Conservation (phyloP, 2,797 vertebrate genomes). For the Acrossocheilus fasciatus region DNA sequence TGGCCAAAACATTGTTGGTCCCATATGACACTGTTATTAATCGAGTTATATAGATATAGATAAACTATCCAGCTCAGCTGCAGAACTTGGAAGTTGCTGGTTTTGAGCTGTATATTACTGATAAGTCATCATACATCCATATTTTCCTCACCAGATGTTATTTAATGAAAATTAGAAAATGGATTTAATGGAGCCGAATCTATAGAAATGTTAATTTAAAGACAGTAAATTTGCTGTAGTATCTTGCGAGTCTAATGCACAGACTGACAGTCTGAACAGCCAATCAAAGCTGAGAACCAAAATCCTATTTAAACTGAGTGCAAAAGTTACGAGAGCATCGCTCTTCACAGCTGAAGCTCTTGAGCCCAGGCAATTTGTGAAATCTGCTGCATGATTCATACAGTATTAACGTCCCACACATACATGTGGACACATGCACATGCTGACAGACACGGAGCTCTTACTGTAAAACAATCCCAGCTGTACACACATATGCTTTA, state of each 20-base stretch:
- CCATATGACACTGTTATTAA: neutral
- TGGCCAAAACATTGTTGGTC: neutral
- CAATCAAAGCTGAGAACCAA: neutral
- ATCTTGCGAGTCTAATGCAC: neutral
- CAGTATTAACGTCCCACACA: neutral
- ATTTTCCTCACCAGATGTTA: neutral
- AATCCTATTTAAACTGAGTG: neutral
- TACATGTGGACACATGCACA: neutral
- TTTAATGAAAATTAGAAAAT: neutral
- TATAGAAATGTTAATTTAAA: neutral
- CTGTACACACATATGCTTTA: neutral
- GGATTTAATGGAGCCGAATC: neutral
- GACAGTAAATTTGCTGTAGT: neutral
- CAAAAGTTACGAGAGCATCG: neutral
- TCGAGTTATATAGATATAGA: neutral
- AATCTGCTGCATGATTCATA: neutral
- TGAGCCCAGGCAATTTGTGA: neutral
- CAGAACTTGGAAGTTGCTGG: neutral
- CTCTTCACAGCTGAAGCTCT: neutral
- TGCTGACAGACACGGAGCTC: slow-evolving; percentile 1
- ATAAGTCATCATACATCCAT: neutral
- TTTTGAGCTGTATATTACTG: neutral
- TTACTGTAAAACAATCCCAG: slow-evolving; percentile 24
- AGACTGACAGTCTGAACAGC: neutral
- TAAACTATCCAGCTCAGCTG: neutral